Conservation (phyloP, 2,113 vertebrate genomes). For the Myodes glareolus region DNA sequence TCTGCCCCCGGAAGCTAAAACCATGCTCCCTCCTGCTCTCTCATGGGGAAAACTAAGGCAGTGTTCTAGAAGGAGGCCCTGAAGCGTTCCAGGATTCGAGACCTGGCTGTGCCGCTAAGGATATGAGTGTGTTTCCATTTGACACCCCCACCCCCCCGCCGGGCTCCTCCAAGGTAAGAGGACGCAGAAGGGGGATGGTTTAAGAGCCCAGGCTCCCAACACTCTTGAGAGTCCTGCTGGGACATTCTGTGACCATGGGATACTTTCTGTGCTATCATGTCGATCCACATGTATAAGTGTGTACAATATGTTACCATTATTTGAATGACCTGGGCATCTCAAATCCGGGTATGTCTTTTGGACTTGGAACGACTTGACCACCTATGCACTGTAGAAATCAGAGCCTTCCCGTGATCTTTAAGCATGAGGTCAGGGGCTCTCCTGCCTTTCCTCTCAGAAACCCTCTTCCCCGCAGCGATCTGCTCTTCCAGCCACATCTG, state of each 20-base stretch:
- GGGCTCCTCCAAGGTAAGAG: neutral
- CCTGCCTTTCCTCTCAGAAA: neutral
- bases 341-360: neutral
- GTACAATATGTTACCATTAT: neutral
- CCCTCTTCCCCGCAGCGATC: neutral
- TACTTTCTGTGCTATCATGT: neutral
- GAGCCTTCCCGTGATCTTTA: neutral
- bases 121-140: neutral
- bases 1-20: neutral
- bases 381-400: neutral
- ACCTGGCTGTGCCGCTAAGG: neutral
- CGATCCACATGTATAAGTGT: neutral
- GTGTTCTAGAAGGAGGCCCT: neutral
- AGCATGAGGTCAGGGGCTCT: neutral
- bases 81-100: neutral
- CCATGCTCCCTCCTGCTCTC: neutral
- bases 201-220: neutral
- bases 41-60: neutral
- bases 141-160: too few relatives aligned
- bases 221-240: too few relatives aligned
- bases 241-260: neutral
- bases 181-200: rapidly evolving
- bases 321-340: neutral
- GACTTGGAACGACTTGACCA: neutral
- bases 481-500: constrained; percentile 7